These are phyloP conservation scores for Cecidostiba fungosa DNA, from an alignment of 2,888 invertebrate species.

Conservation along the genomic window DNA sequence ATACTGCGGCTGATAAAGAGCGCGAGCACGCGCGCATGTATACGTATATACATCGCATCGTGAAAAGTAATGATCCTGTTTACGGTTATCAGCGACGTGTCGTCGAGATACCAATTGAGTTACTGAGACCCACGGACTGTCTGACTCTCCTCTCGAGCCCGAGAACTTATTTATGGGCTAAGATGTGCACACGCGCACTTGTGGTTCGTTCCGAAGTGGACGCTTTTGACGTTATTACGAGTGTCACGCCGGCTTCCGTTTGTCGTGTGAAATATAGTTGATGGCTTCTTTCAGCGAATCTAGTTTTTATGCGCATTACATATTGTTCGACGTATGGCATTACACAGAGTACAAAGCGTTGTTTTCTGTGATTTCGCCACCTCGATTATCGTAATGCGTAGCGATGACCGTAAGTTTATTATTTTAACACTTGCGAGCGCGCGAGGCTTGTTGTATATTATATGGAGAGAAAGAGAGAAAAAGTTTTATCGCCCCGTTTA, in stretches of 20 bases:
- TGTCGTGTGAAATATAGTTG: neutral
- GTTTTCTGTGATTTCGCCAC: too few relatives aligned
- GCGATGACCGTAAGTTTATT: neutral
- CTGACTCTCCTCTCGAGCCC: neutral
- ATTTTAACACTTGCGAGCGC: constrained; percentile 7
- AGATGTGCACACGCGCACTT: neutral
- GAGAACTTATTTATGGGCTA: neutral
- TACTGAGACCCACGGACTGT: constrained; percentile 64
- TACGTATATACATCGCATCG: constrained; percentile 66
- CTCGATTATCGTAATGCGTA: neutral
- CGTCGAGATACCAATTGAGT: constrained; percentile 72
- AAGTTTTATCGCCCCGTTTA: neutral
- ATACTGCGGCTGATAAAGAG: constrained; percentile 66
- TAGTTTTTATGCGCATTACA: neutral
- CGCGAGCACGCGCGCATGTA: constrained; percentile 57
- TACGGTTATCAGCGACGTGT: constrained; percentile 72
- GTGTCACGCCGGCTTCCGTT: neutral
- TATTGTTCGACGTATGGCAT: too few relatives aligned
- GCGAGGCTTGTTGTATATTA: too few relatives aligned
- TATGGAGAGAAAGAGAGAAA: neutral
- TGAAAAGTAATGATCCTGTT: constrained; percentile 74
- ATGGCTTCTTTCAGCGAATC: neutral
- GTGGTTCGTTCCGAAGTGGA: neutral
- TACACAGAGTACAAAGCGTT: too few relatives aligned
- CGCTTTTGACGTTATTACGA: neutral